These are phyloP conservation scores for Dromococcyx pavoninus DNA, from an alignment of 2,797 vertebrate species.

Conservation along the genomic window DNA sequence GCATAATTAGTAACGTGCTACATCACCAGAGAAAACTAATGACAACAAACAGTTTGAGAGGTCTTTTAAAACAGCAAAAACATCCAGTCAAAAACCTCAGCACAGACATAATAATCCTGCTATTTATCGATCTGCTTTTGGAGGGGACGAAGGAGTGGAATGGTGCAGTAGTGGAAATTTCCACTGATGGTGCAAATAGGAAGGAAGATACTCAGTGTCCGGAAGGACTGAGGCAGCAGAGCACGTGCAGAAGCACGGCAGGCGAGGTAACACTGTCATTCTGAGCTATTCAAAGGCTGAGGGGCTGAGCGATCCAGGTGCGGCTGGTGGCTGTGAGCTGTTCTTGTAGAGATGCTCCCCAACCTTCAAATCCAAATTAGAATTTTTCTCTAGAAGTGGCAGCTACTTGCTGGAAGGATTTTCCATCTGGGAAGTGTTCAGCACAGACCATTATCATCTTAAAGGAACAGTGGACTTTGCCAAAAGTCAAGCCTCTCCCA, in stretches of 20 bases:
- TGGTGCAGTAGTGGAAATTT: not conserved
- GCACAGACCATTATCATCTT: not conserved
- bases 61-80: not conserved
- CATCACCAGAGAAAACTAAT: not conserved
- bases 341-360: not conserved
- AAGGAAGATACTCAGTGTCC: not conserved
- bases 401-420: not conserved
- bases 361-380: not conserved
- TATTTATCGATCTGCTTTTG: not conserved
- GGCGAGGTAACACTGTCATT: accelerated
- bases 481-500: not conserved
- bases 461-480: not conserved
- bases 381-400: not conserved
- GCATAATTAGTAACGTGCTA: too few relatives aligned
- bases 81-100: not conserved
- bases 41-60: not conserved
- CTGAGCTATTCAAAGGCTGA: not conserved
- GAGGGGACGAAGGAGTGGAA: not conserved
- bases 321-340: not conserved
- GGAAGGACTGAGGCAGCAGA: not conserved
- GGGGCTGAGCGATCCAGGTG: not conserved
- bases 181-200: not conserved
- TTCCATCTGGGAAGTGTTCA: not conserved
- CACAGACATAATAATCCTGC: not conserved
- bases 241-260: not conserved